Conservation (phyloP, 2,113 vertebrate genomes). For the Pelmatolapia mariae region DNA sequence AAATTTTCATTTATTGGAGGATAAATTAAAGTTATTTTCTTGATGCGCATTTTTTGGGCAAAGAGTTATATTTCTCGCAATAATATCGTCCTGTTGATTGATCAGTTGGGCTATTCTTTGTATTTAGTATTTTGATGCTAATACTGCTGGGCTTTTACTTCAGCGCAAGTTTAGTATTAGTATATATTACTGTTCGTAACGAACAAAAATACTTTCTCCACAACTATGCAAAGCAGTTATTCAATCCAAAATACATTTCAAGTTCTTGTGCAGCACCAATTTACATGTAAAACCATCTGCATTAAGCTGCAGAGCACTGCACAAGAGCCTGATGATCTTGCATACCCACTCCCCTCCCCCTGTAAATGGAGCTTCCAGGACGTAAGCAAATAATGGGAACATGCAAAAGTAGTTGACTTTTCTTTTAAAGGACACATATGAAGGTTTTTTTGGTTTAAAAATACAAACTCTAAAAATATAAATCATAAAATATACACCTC, state of each 20-base stretch:
- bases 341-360: not conserved
- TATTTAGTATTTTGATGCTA: not conserved
- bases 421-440: not conserved
- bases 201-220: not conserved
- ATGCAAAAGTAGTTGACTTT: not conserved
- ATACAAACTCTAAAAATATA: not conserved
- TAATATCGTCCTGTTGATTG: fast-evolving
- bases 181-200: not conserved
- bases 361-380: not conserved
- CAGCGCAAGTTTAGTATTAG: not conserved
- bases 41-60: not conserved
- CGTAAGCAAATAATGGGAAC: not conserved
- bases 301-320: not conserved
- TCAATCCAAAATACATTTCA: not conserved
- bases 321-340: not conserved
- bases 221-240: not conserved
- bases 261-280: not conserved
- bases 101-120: not conserved
- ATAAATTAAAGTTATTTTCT: not conserved
- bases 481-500: not conserved
- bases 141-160: not conserved
- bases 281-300: not conserved
- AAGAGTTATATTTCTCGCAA: not conserved
- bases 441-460: not conserved
- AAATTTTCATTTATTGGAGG: not conserved